Conservation (phyloP, 2,113 vertebrate species). For the Callospermophilus lateralis region DNA sequence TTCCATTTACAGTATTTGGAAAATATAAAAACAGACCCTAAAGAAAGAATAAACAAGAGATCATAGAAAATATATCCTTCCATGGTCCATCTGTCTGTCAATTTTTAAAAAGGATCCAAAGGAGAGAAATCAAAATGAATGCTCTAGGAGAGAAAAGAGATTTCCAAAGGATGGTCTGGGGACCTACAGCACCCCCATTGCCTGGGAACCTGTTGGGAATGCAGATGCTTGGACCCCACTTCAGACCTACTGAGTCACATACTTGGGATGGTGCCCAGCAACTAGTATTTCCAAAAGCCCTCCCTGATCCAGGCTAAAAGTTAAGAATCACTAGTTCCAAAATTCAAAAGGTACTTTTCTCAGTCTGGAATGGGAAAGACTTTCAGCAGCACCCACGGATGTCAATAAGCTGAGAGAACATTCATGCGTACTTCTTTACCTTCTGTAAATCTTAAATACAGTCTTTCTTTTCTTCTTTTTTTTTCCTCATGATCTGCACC, state of each 20-base stretch:
- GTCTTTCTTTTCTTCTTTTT: not conserved
- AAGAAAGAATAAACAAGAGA: not conserved
- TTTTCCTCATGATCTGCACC: not conserved
- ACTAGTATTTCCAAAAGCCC: not conserved
- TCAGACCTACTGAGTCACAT: not conserved
- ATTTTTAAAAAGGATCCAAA: not conserved
- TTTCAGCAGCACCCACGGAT: not conserved
- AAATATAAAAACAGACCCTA: not conserved
- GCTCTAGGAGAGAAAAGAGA: not conserved
- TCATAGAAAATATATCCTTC: not conserved
- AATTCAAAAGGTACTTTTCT: not conserved
- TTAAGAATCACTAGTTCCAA: not conserved
- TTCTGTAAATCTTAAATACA: not conserved
- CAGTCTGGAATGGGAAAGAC: not conserved
- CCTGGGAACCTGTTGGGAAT: not conserved
- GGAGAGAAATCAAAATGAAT: not conserved
- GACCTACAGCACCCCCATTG: not conserved
- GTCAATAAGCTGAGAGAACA: not conserved
- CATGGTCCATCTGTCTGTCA: not conserved
- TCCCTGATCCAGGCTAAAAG: not conserved
- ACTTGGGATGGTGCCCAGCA: not conserved
- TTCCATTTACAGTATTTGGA: not conserved
- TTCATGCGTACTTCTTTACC: too few species aligned
- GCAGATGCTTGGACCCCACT: not conserved
- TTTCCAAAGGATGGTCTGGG: not conserved